These are phyloP conservation scores for Catostomus latipinnis DNA, from an alignment of 2,797 vertebrate species.

Conservation along the genomic window DNA sequence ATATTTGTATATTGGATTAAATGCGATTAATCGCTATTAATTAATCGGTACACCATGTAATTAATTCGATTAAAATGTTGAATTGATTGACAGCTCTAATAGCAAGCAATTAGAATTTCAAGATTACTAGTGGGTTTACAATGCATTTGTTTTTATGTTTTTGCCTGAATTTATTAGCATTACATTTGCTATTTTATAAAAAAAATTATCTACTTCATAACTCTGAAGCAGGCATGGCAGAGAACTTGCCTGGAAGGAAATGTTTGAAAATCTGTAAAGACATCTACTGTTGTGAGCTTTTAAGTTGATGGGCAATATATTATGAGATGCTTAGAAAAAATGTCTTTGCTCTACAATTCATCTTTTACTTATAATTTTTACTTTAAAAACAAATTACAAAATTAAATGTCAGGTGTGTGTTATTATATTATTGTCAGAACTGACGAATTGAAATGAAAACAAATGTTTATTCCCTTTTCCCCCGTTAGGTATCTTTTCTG, in stretches of 20 bases:
- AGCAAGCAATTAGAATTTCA: too few species aligned
- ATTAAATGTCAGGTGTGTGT: not conserved
- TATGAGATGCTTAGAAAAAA: not conserved
- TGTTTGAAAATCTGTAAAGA: not conserved
- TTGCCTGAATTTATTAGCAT: not conserved
- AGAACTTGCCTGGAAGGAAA: not conserved
- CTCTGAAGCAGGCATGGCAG: not conserved
- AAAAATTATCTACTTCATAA: not conserved
- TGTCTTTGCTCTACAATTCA: too few species aligned
- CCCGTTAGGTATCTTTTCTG: slow-evolving; percentile 88
- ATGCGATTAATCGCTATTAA: too few species aligned
- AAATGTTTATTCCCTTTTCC: slow-evolving; percentile 16
- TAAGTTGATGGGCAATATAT: not conserved
- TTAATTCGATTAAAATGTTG: too few species aligned
- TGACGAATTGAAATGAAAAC: not conserved
- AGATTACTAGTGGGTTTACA: not conserved
- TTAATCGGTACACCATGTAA: too few species aligned
- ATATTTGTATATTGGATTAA: too few species aligned
- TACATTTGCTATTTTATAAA: not conserved
- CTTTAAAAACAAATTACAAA: not conserved
- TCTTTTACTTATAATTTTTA: too few species aligned
- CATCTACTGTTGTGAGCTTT: not conserved
- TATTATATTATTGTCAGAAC: not conserved
- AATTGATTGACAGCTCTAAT: too few species aligned
- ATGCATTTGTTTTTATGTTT: not conserved